Base-by-base conservation (phyloP, 2,113 vertebrate genomes). In the Camelus bactrianus region DNA sequence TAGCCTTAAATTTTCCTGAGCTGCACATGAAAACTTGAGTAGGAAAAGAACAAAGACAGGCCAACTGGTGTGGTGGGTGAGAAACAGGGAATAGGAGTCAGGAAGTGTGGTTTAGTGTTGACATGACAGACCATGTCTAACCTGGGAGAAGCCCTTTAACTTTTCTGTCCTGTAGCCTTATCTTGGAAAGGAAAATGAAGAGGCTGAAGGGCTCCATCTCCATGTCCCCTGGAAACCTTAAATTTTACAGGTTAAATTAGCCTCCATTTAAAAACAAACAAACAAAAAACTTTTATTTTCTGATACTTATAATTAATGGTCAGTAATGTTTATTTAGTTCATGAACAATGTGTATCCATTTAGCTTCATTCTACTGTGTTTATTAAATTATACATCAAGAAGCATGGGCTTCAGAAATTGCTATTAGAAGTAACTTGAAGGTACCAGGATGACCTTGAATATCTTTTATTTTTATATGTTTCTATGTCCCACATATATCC, bases 311-410 rank as follows among this genome's bases (percentile, higher is more conserved):
- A 6, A 46, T 32, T 88, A 73, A 58, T 30, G 12, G 16, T 62
- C 91, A 73, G 67, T 80, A 75, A n/a, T 88, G 22, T 91, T 85
- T 75, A 32, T 80, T 72, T 76, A 52, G 76, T n/a, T 86, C 52
- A 22, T 52, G 32, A 70, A 77, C 13, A 38, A 3, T 88, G 24
- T 24, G 82, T 52, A n/a, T 6, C 8, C 65, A 58, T 85, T 96
- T 87, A 69, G 80, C 7, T 64, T 82, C 64, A 77, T 97, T 81
- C 11, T 85, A 11, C 72, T 75, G 5, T 54, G 62, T 46, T 79
- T 35, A 69, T 89, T 94, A 73, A 62, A 30, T 95, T 92, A 96
- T 88, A 20, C 92, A 72, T 94, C 73, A 92, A 76, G 70, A 73
- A 92, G 17, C 62, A 32, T 73, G n/a, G 1, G 2, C 91, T 94